A percentile compares a stretch with the other conserved stretches of the same genome.
Evolutionary conservation across 2,888 invertebrate species (phyloP).

Genomic region (Serrognathus titanus): DNA sequence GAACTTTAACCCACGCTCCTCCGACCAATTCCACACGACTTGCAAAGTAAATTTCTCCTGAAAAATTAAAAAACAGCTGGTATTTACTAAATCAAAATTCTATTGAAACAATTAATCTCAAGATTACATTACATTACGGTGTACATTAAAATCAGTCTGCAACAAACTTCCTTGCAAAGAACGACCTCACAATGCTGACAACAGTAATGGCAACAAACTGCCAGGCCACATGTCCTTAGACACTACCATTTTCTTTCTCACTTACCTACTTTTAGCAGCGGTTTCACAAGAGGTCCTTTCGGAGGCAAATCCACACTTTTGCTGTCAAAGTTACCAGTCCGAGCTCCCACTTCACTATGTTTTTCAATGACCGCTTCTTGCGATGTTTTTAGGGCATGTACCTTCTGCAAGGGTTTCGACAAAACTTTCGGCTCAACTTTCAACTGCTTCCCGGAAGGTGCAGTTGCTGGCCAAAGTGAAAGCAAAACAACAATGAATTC

Average conservation of each 20-base stretch:
- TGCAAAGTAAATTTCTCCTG: constrained; percentile 55
- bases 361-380: constrained; percentile 6
- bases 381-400: not conserved
- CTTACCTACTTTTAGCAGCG: constrained; percentile 50
- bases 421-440: not conserved
- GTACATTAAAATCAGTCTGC: too few relatives aligned
- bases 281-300: constrained; percentile 52
- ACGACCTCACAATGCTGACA: too few relatives aligned
- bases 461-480: too few relatives aligned
- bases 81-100: too few relatives aligned
- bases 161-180: too few relatives aligned
- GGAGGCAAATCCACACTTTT: constrained; percentile 53
- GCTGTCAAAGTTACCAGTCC: too few relatives aligned
- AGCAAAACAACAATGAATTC: too few relatives aligned
- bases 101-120: too few relatives aligned
- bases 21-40: constrained; percentile 60
- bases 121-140: too few relatives aligned
- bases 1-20: constrained; percentile 62
- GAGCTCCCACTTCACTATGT: not conserved
- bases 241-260: too few relatives aligned
- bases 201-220: too few relatives aligned
- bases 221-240: too few relatives aligned
- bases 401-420: not conserved
- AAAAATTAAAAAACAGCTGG: constrained; percentile 17
- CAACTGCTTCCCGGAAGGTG: not conserved